Conservation (phyloP, 2,888 invertebrate genomes). For the Plemyria rubiginata region DNA sequence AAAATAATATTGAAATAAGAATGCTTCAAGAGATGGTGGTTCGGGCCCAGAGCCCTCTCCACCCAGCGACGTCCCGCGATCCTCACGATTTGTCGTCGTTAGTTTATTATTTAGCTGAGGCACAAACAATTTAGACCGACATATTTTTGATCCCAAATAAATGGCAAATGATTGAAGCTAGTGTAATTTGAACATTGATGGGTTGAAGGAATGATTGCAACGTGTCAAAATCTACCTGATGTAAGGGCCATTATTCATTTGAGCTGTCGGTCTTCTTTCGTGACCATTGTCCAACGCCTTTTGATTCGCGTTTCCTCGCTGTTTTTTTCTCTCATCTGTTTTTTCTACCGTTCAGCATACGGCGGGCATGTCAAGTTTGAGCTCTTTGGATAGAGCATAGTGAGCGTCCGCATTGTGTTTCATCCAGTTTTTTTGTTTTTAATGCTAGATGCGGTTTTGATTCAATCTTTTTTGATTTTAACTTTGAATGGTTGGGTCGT, state of each 20-base stretch:
- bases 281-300: conserved; percentile 83
- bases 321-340: no score
- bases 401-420: conserved; percentile 57
- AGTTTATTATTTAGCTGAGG: no score
- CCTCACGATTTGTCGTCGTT: no score
- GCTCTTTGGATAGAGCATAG: conserved; percentile 61
- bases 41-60: no score
- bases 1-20: no score
- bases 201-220: conserved; percentile 71
- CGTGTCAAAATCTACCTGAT: conserved; percentile 77
- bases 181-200: conserved; percentile 30
- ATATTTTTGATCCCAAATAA: neutral
- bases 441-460: conserved; percentile 38
- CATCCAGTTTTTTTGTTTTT: conserved; percentile 61
- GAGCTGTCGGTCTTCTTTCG: conserved; percentile 62
- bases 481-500: no score
- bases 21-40: no score
- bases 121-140: neutral
- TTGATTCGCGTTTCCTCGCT: conserved; percentile 71
- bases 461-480: conserved; percentile 33
- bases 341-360: conserved; percentile 54
- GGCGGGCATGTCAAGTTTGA: conserved; percentile 65
- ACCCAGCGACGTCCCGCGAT: no score
- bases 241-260: conserved; percentile 66
- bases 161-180: neutral